Evolutionary conservation across 2,113 vertebrate species (phyloP).

Genomic region (Syngnathus scovelli): DNA sequence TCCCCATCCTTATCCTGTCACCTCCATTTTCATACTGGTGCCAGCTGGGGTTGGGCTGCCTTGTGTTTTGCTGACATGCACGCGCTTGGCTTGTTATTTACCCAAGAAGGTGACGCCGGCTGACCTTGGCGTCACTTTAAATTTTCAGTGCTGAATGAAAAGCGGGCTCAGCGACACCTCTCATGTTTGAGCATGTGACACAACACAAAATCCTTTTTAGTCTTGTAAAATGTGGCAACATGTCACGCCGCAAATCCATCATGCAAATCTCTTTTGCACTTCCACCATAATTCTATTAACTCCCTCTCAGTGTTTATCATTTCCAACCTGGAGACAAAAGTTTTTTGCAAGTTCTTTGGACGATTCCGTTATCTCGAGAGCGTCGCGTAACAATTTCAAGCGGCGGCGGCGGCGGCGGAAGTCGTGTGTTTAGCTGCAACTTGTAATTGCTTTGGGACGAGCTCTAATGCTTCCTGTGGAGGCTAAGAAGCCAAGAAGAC

Average conservation of each 20-base stretch:
- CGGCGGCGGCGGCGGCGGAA: slow-evolving; percentile 28
- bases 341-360: slow-evolving; percentile 44
- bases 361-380: slow-evolving; percentile 31
- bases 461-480: slow-evolving; percentile 49
- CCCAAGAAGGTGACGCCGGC: background rate
- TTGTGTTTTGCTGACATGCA: background rate
- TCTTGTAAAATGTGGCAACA: background rate
- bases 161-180: background rate
- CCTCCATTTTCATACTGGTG: background rate
- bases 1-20: background rate
- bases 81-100: background rate
- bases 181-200: background rate
- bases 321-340: slow-evolving; percentile 34
- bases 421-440: slow-evolving; percentile 55
- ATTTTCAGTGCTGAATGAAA: background rate
- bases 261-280: background rate
- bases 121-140: background rate
- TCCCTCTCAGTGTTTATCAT: slow-evolving; percentile 38
- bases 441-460: slow-evolving; percentile 70
- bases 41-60: background rate
- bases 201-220: background rate
- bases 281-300: slow-evolving; percentile 19
- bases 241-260: background rate
- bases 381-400: slow-evolving; percentile 56
- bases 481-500: slow-evolving; percentile 50